phyloP scores from a whole-genome alignment of 2,797 vertebrate genomes.

The Malurus splendens region DNA sequence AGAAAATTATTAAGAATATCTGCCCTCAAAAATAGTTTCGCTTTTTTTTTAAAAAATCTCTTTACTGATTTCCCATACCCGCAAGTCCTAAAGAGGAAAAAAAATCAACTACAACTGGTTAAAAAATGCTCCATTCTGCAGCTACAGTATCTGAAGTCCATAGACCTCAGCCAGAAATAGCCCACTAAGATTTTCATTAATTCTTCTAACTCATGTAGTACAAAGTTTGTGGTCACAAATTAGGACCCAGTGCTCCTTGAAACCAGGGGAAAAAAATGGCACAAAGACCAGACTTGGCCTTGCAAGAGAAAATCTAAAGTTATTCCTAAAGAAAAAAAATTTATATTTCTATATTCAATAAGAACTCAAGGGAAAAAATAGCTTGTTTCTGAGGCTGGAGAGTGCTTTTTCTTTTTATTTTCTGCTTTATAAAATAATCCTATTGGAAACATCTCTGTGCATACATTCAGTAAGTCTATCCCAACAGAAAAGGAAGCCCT shows the following conservation, averaged over 20 bases:
- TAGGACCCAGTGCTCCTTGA: neutral
- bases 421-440: slow-evolving; percentile 21
- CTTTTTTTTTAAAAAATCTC: neutral
- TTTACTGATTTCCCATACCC: neutral
- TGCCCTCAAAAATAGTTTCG: neutral
- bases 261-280: neutral
- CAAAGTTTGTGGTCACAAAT: neutral
- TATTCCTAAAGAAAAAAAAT: no score
- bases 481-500: neutral
- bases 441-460: slow-evolving; percentile 13
- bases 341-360: neutral
- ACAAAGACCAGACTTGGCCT: neutral
- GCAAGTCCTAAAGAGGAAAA: neutral
- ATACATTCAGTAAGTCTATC: neutral
- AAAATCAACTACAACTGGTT: neutral
- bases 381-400: neutral
- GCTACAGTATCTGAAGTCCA: neutral
- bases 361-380: neutral
- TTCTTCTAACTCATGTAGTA: neutral
- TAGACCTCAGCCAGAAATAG: neutral
- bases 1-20: neutral
- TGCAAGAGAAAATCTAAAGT: neutral
- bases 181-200: neutral
- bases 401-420: neutral
- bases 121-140: neutral